Base-by-base conservation (phyloP, 2,113 vertebrate genomes). In the Clarias batrachus region DNA sequence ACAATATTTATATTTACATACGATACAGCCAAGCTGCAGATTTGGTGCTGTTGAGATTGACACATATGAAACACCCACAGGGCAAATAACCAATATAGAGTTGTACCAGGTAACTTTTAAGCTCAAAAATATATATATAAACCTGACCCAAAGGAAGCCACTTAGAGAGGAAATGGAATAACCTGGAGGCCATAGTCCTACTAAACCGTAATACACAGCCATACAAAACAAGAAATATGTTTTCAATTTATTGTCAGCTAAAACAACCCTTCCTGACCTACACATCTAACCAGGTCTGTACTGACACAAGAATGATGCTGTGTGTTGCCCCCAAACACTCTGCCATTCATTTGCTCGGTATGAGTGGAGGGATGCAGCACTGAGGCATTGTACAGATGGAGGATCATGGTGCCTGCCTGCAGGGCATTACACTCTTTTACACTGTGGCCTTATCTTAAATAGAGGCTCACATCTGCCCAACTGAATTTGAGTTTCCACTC, bases 401-500 rank as follows among this genome's bases (percentile, higher is more conserved):
- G 59, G 52, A 57, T 57, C 54, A 21, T 3, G 70, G 25, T 66
- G 65, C 10, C 54, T 66, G 63, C 54, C 85, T 48, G 60, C 25
- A 60, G 54, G 63, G 84, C 48, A 59, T 71, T 52, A 19, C 76
- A 33, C 84, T 89, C 87, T 81, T 84, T 74, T 81, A 70, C 65
- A 71, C 85, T 56, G 62, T 30, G 37, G 57, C 70, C 84, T 86
- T 13, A 73, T 80, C 66, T 90, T 88, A 85, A 90, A 87, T 74
- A 86, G 84, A 71, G 68, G 30, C 71, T 87, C 63, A 73, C 48
- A 74, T 85, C 57, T 81, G 54, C n/a, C 23, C 83, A 85, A 56
- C 81, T 87, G 11, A 87, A 85, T 87, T 37, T n/a, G 21, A 14
- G 27, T 85, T 88, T 84, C 30, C 78, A 81, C 84, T 88, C 86